A percentile compares a stretch with the other conserved stretches of the same genome.
phyloP scores from a whole-genome alignment of 2,888 invertebrate genomes.

The Schrankia costaestrigalis region DNA sequence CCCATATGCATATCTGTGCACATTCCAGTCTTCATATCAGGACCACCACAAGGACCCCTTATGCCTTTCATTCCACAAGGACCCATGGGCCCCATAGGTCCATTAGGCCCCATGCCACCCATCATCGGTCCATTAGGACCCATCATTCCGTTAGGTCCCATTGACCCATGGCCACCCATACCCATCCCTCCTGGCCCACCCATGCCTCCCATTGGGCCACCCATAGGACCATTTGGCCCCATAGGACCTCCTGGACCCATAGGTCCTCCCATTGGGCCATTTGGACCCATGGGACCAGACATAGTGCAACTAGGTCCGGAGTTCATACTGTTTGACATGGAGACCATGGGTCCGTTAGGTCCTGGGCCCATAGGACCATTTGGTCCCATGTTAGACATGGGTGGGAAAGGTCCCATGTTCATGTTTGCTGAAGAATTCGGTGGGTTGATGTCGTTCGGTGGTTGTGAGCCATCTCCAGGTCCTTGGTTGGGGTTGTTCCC shows the following conservation, averaged over 20 bases:
- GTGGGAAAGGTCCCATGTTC: slow-evolving; percentile 66
- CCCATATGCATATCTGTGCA: slow-evolving; percentile 79
- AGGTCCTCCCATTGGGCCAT: slow-evolving; percentile 51
- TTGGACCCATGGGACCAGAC: slow-evolving; percentile 68
- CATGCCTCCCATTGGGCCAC: slow-evolving; percentile 64
- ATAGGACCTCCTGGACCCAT: slow-evolving; percentile 62
- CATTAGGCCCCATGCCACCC: slow-evolving; percentile 68
- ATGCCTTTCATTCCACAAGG: slow-evolving; percentile 77
- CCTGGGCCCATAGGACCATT: slow-evolving; percentile 71
- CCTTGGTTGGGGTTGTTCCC: slow-evolving; percentile 55
- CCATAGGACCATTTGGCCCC: slow-evolving; percentile 51
- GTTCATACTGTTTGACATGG: slow-evolving; percentile 69
- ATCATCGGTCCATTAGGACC: slow-evolving; percentile 77
- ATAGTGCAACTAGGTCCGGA: slow-evolving; percentile 73
- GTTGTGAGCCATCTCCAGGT: slow-evolving; percentile 52
- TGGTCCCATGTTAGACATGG: slow-evolving; percentile 64
- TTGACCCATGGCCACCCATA: slow-evolving; percentile 60
- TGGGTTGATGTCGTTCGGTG: slow-evolving; percentile 63
- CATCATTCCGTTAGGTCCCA: slow-evolving; percentile 75
- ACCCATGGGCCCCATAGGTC: slow-evolving; percentile 77
- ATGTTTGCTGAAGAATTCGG: slow-evolving; percentile 65
- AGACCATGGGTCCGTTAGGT: slow-evolving; percentile 71
- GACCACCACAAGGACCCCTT: slow-evolving; percentile 71
- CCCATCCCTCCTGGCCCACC: slow-evolving; percentile 54
- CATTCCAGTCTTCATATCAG: slow-evolving; percentile 76